A percentile compares a stretch with the other conserved stretches of the same genome.
Evolutionary conservation across 1,140 invertebrate species (phyloP).

Genomic region (Micrasema minimum): DNA sequence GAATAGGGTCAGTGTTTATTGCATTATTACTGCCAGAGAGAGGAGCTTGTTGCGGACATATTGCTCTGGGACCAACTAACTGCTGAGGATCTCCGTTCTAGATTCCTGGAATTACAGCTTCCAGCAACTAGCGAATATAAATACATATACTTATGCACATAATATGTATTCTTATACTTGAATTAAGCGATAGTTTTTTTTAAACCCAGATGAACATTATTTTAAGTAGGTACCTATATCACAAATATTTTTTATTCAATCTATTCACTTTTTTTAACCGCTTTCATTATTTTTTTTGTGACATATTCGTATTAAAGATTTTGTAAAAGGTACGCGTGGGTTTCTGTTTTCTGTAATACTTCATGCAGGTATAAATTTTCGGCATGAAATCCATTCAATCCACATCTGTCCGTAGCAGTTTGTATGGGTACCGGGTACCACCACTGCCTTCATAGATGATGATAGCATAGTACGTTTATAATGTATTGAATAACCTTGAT

Average conservation of each 20-base stretch:
- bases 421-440: not conserved
- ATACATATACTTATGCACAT: too few relatives aligned
- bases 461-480: not conserved
- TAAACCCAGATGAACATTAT: not conserved
- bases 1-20: too few relatives aligned
- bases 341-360: too few relatives aligned
- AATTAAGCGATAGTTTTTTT: not conserved
- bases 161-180: too few relatives aligned
- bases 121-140: too few relatives aligned
- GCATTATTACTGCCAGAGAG: too few relatives aligned
- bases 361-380: constrained; percentile 10
- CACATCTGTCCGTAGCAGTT: constrained; percentile 27
- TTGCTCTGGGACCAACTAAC: too few relatives aligned
- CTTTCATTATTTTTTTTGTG: not conserved
- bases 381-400: constrained; percentile 20
- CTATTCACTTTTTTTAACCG: not conserved
- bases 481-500: constrained; percentile 16
- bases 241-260: not conserved
- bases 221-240: not conserved
- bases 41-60: too few relatives aligned
- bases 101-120: too few relatives aligned
- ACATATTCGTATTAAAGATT: not conserved
- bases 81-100: too few relatives aligned
- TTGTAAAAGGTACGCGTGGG: too few relatives aligned
- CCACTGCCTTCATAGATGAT: too few relatives aligned